These are phyloP conservation scores for Pachydiplax longipennis DNA, from an alignment of 2,888 invertebrate species.

Conservation along the genomic window DNA sequence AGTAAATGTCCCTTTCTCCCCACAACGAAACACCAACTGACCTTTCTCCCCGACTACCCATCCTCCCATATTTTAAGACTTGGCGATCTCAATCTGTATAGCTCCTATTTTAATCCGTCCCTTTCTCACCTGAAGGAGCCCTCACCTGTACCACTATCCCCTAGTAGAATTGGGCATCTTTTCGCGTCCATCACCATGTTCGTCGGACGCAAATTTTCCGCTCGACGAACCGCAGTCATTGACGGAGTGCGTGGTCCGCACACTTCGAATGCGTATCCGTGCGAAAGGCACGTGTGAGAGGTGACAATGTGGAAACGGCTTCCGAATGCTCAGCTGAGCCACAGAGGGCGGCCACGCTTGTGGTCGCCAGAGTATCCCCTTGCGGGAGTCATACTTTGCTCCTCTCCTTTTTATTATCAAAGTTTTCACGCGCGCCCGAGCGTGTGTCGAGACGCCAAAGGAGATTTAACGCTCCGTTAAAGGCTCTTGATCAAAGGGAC, in stretches of 20 bases:
- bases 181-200: background rate
- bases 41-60: too few species aligned
- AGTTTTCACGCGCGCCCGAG: background rate
- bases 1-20: too few species aligned
- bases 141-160: too few species aligned
- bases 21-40: too few species aligned
- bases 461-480: background rate
- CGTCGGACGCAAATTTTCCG: background rate
- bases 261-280: background rate
- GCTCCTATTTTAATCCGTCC: too few species aligned
- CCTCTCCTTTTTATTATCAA: background rate
- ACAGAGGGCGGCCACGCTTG: background rate
- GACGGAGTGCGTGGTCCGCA: background rate
- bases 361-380: background rate
- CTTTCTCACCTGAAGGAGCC: too few species aligned
- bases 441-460: background rate
- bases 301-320: background rate
- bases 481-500: background rate
- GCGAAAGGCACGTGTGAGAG: background rate
- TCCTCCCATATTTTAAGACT: too few species aligned
- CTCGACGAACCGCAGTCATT: background rate
- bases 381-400: background rate
- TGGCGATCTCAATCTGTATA: too few species aligned
- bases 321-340: background rate
- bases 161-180: too few species aligned